Conservation (phyloP, 2,888 invertebrate genomes). For the Hylaea fasciaria region DNA sequence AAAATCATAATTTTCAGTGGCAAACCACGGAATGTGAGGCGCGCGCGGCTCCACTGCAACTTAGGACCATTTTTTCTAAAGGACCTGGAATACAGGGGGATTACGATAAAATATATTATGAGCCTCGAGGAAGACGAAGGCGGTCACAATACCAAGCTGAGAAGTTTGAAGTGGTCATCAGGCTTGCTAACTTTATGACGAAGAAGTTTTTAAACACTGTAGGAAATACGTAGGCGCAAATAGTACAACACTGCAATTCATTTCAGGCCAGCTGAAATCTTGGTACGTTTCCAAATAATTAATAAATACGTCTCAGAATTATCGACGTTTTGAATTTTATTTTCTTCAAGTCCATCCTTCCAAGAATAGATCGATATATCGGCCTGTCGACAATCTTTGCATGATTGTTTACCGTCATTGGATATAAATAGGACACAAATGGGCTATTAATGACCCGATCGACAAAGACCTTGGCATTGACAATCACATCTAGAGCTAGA, state of each 20-base stretch:
- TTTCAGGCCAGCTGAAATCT: too few species aligned
- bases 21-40: constrained; percentile 74
- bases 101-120: constrained; percentile 20
- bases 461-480: constrained; percentile 7
- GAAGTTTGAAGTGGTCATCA: too few species aligned
- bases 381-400: constrained; percentile 7
- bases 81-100: constrained; percentile 43
- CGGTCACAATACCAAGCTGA: background rate
- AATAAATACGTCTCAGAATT: background rate
- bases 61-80: constrained; percentile 50
- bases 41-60: constrained; percentile 52
- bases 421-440: constrained; percentile 15
- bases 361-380: constrained; percentile 9
- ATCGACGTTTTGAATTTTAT: background rate
- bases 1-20: constrained; percentile 62
- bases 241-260: too few species aligned
- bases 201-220: background rate
- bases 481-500: constrained; percentile 2
- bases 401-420: constrained; percentile 22
- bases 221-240: background rate
- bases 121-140: background rate
- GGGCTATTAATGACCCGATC: constrained; percentile 4
- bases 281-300: background rate
- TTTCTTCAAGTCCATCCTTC: constrained; percentile 14
- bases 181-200: background rate